Evolutionary conservation across 2,888 invertebrate genomes (phyloP).

Genomic region (Ypsolopha sequella): DNA sequence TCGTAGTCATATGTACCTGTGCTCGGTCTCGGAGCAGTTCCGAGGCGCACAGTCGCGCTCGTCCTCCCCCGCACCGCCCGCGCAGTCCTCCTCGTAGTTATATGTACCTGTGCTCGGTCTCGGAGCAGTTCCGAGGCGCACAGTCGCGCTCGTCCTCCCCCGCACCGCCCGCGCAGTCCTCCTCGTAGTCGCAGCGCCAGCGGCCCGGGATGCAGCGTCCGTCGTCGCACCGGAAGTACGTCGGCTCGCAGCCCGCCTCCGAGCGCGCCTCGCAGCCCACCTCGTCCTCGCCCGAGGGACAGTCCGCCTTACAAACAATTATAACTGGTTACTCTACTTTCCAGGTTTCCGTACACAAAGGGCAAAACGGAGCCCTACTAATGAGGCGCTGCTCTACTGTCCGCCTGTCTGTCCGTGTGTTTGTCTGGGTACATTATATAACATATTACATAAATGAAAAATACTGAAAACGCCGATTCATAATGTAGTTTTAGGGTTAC

Average conservation of each 20-base stretch:
- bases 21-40: no score
- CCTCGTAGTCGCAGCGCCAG: conserved; percentile 85
- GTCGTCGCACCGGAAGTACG: conserved; percentile 81
- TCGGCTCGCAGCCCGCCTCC: conserved; percentile 79
- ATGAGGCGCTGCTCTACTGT: no score
- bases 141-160: conserved; percentile 73
- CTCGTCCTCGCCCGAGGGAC: conserved; percentile 83
- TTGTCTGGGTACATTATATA: no score
- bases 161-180: conserved; percentile 72
- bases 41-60: no score
- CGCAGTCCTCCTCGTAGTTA: conserved; percentile 81
- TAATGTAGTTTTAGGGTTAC: no score
- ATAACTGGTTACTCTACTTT: no score
- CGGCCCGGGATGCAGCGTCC: conserved; percentile 79
- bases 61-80: conserved; percentile 69
- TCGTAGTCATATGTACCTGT: conserved; percentile 90
- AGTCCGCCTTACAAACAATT: no score
- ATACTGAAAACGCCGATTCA: no score
- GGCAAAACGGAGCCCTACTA: no score
- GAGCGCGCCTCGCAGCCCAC: conserved; percentile 56
- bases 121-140: conserved; percentile 77
- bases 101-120: conserved; percentile 74
- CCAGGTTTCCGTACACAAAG: no score
- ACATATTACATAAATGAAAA: no score
- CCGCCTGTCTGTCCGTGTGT: no score